These are phyloP conservation scores for Cyclura pinguis DNA, from an alignment of 2,797 vertebrate species.

Conservation along the genomic window DNA sequence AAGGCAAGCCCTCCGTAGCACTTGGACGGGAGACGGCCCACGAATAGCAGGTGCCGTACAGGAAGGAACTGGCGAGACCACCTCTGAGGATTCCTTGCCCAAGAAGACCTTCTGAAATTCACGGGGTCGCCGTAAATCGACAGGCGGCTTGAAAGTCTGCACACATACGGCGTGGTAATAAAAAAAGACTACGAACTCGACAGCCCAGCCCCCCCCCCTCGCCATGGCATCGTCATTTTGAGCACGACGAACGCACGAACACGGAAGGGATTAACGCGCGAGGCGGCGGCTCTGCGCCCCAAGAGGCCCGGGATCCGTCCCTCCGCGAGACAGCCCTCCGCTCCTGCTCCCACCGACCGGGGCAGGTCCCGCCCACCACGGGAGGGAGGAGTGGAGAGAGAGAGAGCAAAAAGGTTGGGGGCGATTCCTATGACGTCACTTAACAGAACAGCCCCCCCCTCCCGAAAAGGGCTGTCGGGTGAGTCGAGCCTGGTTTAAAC, in stretches of 20 bases:
- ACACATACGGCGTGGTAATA: too few relatives aligned
- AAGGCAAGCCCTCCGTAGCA: too few relatives aligned
- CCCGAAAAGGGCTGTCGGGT: not conserved
- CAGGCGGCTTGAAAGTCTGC: too few relatives aligned
- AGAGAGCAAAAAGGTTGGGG: not conserved
- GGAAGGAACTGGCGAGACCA: too few relatives aligned
- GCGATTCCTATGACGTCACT: not conserved
- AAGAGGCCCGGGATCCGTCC: not conserved
- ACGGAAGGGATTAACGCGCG: not conserved
- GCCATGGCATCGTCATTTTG: not conserved
- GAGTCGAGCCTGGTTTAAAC: not conserved
- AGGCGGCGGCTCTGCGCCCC: too few relatives aligned
- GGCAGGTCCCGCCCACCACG: not conserved
- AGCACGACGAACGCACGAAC: not conserved
- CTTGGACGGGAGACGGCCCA: too few relatives aligned
- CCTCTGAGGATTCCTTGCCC: too few relatives aligned
- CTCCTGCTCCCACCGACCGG: not conserved
- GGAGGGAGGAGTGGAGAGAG: accelerated
- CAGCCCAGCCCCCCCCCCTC: not conserved
- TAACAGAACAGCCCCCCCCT: not conserved
- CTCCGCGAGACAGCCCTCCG: not conserved
- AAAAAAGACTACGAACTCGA: too few relatives aligned
- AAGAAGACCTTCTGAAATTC: too few relatives aligned
- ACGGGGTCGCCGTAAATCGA: too few relatives aligned
- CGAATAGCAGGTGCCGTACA: too few relatives aligned